A percentile compares a stretch with the other conserved stretches of the same genome.
Evolutionary conservation across 2,888 invertebrate species (phyloP).

Genomic region (Imbricaverruca yamaguchii): DNA sequence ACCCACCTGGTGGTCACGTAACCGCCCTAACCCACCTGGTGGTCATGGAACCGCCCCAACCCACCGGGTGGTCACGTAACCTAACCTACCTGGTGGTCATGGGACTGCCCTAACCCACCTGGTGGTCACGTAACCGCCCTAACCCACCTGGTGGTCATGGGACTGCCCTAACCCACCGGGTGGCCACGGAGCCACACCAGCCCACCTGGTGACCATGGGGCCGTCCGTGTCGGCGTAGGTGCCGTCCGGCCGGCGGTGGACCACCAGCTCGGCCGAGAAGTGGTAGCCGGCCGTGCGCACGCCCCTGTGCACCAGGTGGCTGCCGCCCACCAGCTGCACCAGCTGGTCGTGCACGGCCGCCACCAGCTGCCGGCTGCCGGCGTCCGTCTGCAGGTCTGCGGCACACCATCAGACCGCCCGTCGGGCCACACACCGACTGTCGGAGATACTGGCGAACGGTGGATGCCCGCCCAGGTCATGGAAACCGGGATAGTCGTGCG

Average conservation of each 20-base stretch:
- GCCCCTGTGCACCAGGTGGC: not conserved
- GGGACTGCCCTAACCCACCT: not conserved
- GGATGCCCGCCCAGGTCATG: too few relatives aligned
- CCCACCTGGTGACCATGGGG: not conserved
- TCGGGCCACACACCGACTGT: too few relatives aligned
- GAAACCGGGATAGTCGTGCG: too few relatives aligned
- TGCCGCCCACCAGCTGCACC: not conserved
- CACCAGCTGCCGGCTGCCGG: not conserved
- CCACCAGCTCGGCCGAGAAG: slow-evolving; percentile 4
- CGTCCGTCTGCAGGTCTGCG: not conserved
- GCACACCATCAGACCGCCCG: not conserved
- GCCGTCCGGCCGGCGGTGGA: not conserved
- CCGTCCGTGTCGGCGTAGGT: not conserved
- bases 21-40: too few relatives aligned
- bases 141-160: not conserved
- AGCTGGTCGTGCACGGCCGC: not conserved
- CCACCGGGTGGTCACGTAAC: too few relatives aligned
- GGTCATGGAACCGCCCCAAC: too few relatives aligned
- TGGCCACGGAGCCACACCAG: not conserved
- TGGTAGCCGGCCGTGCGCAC: slow-evolving; percentile 13
- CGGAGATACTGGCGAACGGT: too few relatives aligned
- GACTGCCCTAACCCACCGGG: not conserved
- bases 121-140: not conserved
- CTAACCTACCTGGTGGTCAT: too few relatives aligned
- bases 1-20: not conserved